Percentiles rank a stretch among this genome's conserved stretches.
These are phyloP conservation scores for Simalia tracyae DNA, from an alignment of 2,797 vertebrate species.

Conservation along the genomic window DNA sequence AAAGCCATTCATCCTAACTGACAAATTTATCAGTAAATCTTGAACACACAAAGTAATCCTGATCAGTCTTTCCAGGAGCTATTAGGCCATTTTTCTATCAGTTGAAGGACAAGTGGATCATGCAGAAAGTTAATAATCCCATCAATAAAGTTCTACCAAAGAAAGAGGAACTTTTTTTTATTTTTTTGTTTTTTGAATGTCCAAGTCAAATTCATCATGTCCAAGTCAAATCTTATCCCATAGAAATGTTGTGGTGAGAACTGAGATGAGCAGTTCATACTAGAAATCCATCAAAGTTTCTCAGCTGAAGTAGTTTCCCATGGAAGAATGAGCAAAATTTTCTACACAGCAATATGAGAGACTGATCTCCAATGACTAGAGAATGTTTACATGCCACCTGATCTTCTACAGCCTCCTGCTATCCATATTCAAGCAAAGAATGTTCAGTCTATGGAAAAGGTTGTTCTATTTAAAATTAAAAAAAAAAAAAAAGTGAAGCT, in stretches of 20 bases:
- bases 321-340: neutral
- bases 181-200: neutral
- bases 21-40: neutral
- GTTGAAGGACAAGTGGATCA: neutral
- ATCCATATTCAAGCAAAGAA: neutral
- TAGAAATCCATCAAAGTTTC: neutral
- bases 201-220: neutral
- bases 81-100: neutral
- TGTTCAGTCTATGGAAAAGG: neutral
- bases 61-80: neutral
- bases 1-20: neutral
- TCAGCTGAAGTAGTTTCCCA: neutral
- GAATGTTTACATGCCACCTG: conserved; percentile 4
- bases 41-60: neutral
- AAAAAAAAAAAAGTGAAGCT: neutral
- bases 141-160: neutral
- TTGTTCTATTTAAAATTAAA: neutral
- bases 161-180: neutral
- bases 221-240: neutral
- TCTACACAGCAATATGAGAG: neutral
- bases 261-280: neutral
- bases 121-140: neutral
- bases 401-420: neutral
- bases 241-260: neutral
- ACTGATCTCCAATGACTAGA: neutral